These are phyloP conservation scores for Limanda limanda DNA, from an alignment of 2,113 vertebrate genomes.

Conservation along the genomic window DNA sequence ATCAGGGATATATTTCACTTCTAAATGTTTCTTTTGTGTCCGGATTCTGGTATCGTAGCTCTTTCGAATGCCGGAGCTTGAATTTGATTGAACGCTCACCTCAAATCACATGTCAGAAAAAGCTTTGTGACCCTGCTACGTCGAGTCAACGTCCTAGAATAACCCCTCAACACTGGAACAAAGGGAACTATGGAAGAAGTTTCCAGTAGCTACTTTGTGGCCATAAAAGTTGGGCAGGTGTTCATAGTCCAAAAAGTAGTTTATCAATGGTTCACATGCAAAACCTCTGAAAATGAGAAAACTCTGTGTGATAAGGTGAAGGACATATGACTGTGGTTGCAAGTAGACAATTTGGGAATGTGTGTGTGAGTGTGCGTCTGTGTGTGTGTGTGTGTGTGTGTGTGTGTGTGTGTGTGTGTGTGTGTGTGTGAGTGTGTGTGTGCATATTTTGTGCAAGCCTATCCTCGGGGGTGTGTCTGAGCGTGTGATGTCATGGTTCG, in stretches of 20 bases:
- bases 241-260: neutral
- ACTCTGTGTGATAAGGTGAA: neutral
- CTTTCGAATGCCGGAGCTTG: neutral
- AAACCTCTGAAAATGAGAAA: neutral
- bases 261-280: neutral
- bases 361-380: slow-evolving; percentile 3
- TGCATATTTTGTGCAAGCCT: neutral
- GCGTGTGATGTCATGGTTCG: slow-evolving; percentile 44
- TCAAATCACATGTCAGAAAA: neutral
- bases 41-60: neutral
- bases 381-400: slow-evolving; percentile 13
- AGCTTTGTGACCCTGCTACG: neutral
- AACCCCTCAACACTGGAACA: neutral
- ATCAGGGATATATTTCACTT: neutral
- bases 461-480: slow-evolving; percentile 20
- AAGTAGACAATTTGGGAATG: slow-evolving; percentile 11
- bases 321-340: neutral
- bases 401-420: slow-evolving; percentile 13
- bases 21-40: neutral
- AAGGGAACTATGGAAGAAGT: neutral
- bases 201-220: fast-evolving
- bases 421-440: slow-evolving; percentile 10
- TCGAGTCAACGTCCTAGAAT: neutral
- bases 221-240: slow-evolving; percentile 1
- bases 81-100: neutral